A percentile compares a stretch with the other conserved stretches of the same genome.
Conservation (phyloP, 2,797 vertebrate species). For the Hydrophis major region DNA sequence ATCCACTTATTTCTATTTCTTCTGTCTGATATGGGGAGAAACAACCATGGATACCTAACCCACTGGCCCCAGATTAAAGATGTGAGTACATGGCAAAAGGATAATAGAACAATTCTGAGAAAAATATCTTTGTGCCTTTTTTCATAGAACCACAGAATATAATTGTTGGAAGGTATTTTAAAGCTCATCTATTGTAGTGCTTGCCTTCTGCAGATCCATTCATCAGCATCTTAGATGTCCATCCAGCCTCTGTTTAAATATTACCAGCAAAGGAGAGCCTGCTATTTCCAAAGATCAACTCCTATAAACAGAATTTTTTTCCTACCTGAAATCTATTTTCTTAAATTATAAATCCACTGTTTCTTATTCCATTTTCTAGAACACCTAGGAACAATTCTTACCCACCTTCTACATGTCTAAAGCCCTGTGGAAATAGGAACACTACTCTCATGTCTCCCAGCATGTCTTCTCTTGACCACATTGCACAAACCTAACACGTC, state of each 20-base stretch:
- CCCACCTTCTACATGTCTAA: not conserved
- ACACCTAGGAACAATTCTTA: not conserved
- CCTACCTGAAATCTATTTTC: not conserved
- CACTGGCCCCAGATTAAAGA: not conserved
- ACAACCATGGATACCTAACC: not conserved
- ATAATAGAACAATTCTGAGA: not conserved
- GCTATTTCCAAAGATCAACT: not conserved
- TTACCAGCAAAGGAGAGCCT: not conserved
- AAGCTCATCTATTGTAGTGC: not conserved
- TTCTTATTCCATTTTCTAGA: not conserved
- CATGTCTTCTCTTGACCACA: not conserved
- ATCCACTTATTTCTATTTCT: not conserved
- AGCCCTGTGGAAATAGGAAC: not conserved
- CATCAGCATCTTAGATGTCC: not conserved
- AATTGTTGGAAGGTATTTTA: not conserved
- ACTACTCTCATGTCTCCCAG: not conserved
- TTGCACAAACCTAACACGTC: not conserved
- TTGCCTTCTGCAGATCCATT: not conserved
- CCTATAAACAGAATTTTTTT: not conserved
- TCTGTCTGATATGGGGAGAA: not conserved
- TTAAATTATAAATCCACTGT: not conserved
- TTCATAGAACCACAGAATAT: not conserved
- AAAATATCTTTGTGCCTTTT: not conserved
- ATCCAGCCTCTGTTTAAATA: not conserved
- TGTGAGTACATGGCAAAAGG: not conserved